phyloP scores from a whole-genome alignment of 2,113 vertebrate species.

The Donacobius atricapilla region DNA sequence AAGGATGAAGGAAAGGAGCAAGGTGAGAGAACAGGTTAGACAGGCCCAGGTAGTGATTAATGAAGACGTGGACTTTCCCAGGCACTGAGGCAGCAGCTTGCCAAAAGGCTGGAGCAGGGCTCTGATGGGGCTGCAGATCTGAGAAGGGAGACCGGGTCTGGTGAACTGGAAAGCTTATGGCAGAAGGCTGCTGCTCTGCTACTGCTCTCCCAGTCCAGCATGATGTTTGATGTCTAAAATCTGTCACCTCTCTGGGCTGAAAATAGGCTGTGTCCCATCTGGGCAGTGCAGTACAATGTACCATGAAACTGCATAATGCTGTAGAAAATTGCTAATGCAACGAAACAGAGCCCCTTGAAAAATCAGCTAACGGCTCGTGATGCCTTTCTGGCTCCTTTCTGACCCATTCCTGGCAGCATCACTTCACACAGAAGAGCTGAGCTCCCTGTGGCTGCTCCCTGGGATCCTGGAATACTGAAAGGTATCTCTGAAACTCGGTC shows the following conservation, averaged over 20 bases:
- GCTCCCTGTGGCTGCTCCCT: background rate
- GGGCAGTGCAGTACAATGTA: background rate
- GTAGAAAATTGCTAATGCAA: constrained; percentile 57
- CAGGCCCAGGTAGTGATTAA: background rate
- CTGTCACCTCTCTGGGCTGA: background rate
- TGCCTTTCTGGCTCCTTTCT: background rate
- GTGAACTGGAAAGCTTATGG: background rate
- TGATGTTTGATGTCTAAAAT: background rate
- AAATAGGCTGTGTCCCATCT: background rate
- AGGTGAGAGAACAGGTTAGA: background rate
- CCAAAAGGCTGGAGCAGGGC: background rate
- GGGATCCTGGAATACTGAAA: no score
- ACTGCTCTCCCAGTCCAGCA: background rate
- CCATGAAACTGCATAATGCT: constrained; percentile 55
- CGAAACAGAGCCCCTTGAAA: constrained; percentile 37
- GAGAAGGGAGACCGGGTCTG: background rate
- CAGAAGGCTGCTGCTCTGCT: background rate
- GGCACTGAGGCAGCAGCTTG: background rate
- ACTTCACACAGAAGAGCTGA: background rate
- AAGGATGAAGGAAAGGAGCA: background rate
- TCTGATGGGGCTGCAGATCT: background rate
- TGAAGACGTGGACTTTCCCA: background rate
- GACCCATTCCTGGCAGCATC: background rate
- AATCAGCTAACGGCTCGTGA: background rate
- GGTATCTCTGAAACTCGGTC: background rate